Conservation (phyloP, 2,888 invertebrate species). For the Zaprionus bogoriensis region DNA sequence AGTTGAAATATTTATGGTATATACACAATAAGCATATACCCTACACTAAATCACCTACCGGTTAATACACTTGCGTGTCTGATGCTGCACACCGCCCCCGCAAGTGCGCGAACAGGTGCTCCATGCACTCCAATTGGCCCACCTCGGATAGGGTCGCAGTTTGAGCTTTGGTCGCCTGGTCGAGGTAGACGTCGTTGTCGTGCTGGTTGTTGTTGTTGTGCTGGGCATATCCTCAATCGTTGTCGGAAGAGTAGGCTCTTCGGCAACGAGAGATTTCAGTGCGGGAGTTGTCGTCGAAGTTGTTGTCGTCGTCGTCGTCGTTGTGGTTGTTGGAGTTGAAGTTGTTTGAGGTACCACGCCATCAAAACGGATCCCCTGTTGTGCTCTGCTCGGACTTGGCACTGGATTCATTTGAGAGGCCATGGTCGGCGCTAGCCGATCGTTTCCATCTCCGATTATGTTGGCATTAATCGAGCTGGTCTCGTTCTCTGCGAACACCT, state of each 20-base stretch:
- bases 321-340: slow-evolving; percentile 15
- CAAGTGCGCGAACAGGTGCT: slow-evolving; percentile 91
- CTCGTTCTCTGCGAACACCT: slow-evolving; percentile 79
- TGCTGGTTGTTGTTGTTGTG: slow-evolving; percentile 38
- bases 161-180: slow-evolving; percentile 66
- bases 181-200: slow-evolving; percentile 42
- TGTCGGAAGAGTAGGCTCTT: slow-evolving; percentile 7
- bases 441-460: slow-evolving; percentile 17
- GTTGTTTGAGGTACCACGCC: background rate
- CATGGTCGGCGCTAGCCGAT: slow-evolving; percentile 40
- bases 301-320: slow-evolving; percentile 20
- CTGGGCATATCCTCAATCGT: slow-evolving; percentile 7
- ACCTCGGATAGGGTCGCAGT: slow-evolving; percentile 83
- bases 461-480: slow-evolving; percentile 43
- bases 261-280: slow-evolving; percentile 8
- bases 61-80: slow-evolving; percentile 80
- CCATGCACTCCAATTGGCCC: slow-evolving; percentile 93
- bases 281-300: slow-evolving; percentile 12
- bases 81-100: slow-evolving; percentile 88
- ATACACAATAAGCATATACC: background rate
- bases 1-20: slow-evolving; percentile 13
- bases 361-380: background rate
- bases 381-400: slow-evolving; percentile 10
- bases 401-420: slow-evolving; percentile 13
- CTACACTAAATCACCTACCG: slow-evolving; percentile 64